Percentiles rank a stretch among this genome's conserved stretches.
Conservation (phyloP, 2,888 invertebrate genomes). For the Idaea dimidiata region DNA sequence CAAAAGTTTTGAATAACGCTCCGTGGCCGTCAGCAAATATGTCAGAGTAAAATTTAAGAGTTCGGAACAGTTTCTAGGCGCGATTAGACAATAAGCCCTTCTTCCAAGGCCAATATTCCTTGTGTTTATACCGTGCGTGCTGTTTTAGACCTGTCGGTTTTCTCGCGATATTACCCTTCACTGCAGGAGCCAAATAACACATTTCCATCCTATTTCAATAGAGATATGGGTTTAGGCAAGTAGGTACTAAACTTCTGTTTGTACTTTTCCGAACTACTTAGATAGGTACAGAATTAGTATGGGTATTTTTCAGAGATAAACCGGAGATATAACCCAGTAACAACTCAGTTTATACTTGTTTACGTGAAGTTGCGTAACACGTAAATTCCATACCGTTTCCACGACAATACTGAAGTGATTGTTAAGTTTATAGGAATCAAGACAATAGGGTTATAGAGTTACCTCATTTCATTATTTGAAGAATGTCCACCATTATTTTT, state of each 20-base stretch:
- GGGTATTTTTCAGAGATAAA: background rate
- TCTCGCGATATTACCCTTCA: too few relatives aligned
- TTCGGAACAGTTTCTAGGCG: too few relatives aligned
- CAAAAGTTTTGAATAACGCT: too few relatives aligned
- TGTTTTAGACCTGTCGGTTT: too few relatives aligned
- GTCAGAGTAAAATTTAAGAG: too few relatives aligned
- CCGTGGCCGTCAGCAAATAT: too few relatives aligned
- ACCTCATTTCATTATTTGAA: constrained; percentile 52
- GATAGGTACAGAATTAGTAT: background rate
- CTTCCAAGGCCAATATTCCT: too few relatives aligned
- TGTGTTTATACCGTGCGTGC: too few relatives aligned
- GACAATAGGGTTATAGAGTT: constrained; percentile 33
- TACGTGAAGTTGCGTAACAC: background rate
- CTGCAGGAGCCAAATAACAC: too few relatives aligned
- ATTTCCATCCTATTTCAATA: too few relatives aligned
- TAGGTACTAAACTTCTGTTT: background rate
- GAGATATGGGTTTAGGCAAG: background rate
- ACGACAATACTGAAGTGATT: background rate
- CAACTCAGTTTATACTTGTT: background rate
- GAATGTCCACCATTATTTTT: constrained; percentile 9
- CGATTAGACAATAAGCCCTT: too few relatives aligned
- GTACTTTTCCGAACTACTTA: background rate
- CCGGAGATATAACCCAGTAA: too few relatives aligned
- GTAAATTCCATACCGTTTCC: background rate
- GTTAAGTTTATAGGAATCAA: constrained; percentile 14